Evolutionary conservation across 2,888 invertebrate species (phyloP).

Genomic region (Scelioninae gen. 2): DNA sequence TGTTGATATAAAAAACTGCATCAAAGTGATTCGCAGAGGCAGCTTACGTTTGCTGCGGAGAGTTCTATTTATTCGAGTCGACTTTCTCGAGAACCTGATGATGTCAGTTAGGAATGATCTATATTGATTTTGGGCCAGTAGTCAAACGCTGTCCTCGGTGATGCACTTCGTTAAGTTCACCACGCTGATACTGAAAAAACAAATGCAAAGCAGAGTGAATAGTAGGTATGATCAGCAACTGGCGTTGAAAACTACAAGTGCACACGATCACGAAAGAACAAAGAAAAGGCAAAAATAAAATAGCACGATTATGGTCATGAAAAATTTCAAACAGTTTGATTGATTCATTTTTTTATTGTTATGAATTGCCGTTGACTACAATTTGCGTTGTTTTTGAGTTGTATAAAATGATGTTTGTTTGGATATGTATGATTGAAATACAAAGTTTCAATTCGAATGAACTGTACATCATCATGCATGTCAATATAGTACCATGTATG

Average conservation of each 20-base stretch:
- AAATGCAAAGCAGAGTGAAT: slow-evolving; percentile 48
- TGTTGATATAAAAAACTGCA: slow-evolving; percentile 55
- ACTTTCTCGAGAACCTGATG: slow-evolving; percentile 33
- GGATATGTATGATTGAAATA: slow-evolving; percentile 37
- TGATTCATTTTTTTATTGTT: slow-evolving; percentile 43
- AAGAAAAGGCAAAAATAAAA: slow-evolving; percentile 46
- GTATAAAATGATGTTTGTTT: slow-evolving; percentile 29
- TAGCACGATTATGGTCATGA: slow-evolving; percentile 45
- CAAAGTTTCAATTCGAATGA: slow-evolving; percentile 21
- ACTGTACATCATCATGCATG: slow-evolving; percentile 46
- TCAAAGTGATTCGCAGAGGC: slow-evolving; percentile 45
- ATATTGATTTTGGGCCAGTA: slow-evolving; percentile 56
- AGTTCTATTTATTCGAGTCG: slow-evolving; percentile 27
- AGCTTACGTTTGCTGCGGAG: slow-evolving; percentile 30
- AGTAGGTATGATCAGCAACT: neutral
- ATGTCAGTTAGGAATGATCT: slow-evolving; percentile 44
- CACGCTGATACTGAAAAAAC: slow-evolving; percentile 66
- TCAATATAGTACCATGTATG: slow-evolving; percentile 24
- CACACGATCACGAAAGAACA: slow-evolving; percentile 40
- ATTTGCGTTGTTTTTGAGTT: slow-evolving; percentile 30
- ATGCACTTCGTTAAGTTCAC: slow-evolving; percentile 67
- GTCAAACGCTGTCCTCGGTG: slow-evolving; percentile 72
- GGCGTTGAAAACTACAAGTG: slow-evolving; percentile 39
- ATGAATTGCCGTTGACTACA: slow-evolving; percentile 35
- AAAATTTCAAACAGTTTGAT: slow-evolving; percentile 44